Evolutionary conservation across 1,140 invertebrate genomes (phyloP).

Genomic region (Aphidius gifuensis): DNA sequence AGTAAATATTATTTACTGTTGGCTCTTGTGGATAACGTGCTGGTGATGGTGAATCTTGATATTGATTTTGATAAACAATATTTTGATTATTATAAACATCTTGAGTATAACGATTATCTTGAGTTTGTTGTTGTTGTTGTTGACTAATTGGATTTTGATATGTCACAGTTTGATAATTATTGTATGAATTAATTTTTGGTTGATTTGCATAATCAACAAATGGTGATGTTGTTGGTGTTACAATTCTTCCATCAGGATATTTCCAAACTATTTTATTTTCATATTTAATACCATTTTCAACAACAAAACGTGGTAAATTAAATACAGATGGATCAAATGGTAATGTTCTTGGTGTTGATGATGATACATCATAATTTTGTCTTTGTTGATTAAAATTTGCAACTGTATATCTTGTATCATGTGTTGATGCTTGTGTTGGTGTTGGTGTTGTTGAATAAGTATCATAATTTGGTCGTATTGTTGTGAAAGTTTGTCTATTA

Average conservation of each 20-base stretch:
- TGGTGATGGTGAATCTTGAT: not conserved
- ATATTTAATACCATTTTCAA: slow-evolving; percentile 48
- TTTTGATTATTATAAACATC: not conserved
- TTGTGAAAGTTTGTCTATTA: slow-evolving; percentile 23
- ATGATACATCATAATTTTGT: not conserved
- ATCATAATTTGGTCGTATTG: slow-evolving; percentile 20
- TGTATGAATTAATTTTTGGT: slow-evolving; percentile 18
- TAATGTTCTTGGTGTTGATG: slow-evolving; percentile 25
- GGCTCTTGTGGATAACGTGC: not conserved
- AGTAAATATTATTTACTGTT: slow-evolving; percentile 29
- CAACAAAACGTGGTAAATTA: slow-evolving; percentile 39
- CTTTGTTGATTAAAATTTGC: slow-evolving; percentile 23
- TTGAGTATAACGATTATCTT: not conserved
- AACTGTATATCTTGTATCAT: slow-evolving; percentile 14
- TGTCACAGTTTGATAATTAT: slow-evolving; percentile 1
- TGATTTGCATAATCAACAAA: slow-evolving; percentile 36
- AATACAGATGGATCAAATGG: slow-evolving; percentile 7
- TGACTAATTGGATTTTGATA: not conserved
- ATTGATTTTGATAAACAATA: slow-evolving; percentile 6
- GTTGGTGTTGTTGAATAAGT: slow-evolving; percentile 23
- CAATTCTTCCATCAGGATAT: slow-evolving; percentile 49
- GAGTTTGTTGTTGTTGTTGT: slow-evolving; percentile 6
- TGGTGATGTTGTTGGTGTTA: slow-evolving; percentile 41
- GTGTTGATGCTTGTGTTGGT: slow-evolving; percentile 17
- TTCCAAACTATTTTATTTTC: slow-evolving; percentile 54